A percentile compares a stretch with the other conserved stretches of the same genome.
Evolutionary conservation across 2,888 invertebrate genomes (phyloP).

Genomic region (Harpagoxenus sublaevis): DNA sequence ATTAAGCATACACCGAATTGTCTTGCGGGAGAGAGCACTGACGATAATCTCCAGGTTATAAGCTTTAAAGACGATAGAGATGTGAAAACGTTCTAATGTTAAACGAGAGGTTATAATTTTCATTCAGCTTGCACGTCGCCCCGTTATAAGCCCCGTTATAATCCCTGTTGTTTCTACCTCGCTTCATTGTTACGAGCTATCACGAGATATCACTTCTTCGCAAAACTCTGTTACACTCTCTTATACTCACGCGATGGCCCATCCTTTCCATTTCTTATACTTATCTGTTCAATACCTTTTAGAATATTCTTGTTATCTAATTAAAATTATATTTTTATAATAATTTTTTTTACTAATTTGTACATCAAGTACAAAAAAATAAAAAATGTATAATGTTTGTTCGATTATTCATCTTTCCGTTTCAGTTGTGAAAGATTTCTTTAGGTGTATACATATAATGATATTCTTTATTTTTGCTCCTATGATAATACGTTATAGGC

Average conservation of each 20-base stretch:
- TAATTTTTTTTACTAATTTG: neutral
- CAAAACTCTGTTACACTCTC: slow-evolving; percentile 28
- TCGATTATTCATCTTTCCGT: neutral
- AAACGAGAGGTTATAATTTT: slow-evolving; percentile 83
- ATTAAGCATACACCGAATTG: neutral
- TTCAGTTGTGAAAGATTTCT: neutral
- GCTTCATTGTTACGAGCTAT: slow-evolving; percentile 1
- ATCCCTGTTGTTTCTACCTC: slow-evolving; percentile 64
- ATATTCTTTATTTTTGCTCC: neutral
- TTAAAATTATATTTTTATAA: neutral
- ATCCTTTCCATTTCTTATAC: slow-evolving; percentile 43
- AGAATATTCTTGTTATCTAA: neutral
- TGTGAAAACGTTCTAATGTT: slow-evolving; percentile 60
- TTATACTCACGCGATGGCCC: slow-evolving; percentile 22
- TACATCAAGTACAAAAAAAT: neutral
- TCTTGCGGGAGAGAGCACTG: slow-evolving; percentile 1
- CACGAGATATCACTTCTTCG: slow-evolving; percentile 40
- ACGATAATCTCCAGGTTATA: slow-evolving; percentile 53
- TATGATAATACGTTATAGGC: neutral
- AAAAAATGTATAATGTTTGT: neutral
- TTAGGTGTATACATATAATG: neutral
- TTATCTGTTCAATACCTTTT: slow-evolving; percentile 52
- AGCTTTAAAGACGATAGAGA: slow-evolving; percentile 55
- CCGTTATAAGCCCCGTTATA: slow-evolving; percentile 69
- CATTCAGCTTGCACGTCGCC: slow-evolving; percentile 74